Evolutionary conservation across 37 sponge, comb jelly and placozoan genomes (phyloP).

Genomic region (Corticium candelabrum): DNA sequence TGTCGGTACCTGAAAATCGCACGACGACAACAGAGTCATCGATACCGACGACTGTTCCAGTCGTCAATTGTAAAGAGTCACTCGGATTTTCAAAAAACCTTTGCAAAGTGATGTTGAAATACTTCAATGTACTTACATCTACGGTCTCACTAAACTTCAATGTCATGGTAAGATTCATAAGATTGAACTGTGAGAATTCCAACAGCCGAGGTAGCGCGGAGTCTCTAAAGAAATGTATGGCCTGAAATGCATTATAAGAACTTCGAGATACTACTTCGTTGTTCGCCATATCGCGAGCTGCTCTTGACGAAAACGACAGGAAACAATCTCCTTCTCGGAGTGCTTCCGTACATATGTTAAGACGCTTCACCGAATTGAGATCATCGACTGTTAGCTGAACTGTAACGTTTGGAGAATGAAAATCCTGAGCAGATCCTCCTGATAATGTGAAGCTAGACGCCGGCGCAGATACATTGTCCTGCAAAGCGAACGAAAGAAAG

Average conservation of each 20-base stretch:
- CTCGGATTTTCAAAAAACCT: conserved; percentile 48
- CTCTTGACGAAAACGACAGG: conserved; percentile 23
- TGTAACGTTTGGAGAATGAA: conserved; percentile 26
- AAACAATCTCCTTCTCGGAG: conserved; percentile 42
- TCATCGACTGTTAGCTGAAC: conserved; percentile 59
- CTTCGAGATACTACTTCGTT: conserved; percentile 15
- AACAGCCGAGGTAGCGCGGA: conserved; percentile 8
- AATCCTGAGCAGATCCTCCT: conserved; percentile 39
- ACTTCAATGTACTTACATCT: conserved; percentile 51
- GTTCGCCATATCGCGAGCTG: conserved; percentile 45
- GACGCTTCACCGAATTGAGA: conserved; percentile 58
- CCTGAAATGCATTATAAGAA: background rate
- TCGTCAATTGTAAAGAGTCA: conserved; percentile 36
- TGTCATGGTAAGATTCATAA: conserved; percentile 50
- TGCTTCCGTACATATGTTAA: conserved; percentile 39
- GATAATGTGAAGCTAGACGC: conserved; percentile 24
- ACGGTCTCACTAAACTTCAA: conserved; percentile 70
- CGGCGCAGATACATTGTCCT: background rate
- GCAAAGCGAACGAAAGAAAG: background rate
- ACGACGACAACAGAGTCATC: conserved; percentile 57
- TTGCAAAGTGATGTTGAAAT: conserved; percentile 44
- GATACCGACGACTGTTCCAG: conserved; percentile 28
- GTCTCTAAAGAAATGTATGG: background rate
- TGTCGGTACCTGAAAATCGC: conserved; percentile 42
- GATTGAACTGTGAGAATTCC: conserved; percentile 76